These are phyloP conservation scores for Gymnarchus niloticus DNA, from an alignment of 2,113 vertebrate species.

Conservation along the genomic window DNA sequence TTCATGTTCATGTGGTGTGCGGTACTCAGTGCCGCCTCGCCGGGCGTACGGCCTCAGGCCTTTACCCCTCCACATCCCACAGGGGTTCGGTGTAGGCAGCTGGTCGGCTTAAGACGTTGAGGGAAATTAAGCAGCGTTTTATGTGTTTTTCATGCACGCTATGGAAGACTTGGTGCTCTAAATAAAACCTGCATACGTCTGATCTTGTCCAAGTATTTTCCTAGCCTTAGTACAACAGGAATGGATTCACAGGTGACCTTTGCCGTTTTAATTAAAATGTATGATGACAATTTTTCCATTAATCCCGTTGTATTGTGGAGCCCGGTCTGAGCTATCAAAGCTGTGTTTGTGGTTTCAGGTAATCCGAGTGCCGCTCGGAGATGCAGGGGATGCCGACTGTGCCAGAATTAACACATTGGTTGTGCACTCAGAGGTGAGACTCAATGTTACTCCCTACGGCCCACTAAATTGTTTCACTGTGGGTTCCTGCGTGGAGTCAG, in stretches of 20 bases:
- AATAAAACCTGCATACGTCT: no score
- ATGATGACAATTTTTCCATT: background rate
- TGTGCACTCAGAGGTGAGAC: no score
- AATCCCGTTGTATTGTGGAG: background rate
- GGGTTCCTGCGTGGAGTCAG: no score
- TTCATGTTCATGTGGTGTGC: background rate
- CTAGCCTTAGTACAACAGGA: background rate
- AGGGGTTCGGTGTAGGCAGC: background rate
- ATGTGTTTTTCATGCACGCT: background rate
- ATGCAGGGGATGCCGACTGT: no score
- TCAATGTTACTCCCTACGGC: no score
- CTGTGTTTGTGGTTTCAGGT: no score
- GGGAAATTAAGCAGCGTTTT: background rate
- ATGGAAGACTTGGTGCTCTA: background rate
- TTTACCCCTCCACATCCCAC: background rate
- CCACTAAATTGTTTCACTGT: no score
- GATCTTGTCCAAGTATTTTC: background rate
- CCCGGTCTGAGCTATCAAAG: no score
- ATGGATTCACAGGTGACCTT: background rate
- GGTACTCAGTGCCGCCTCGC: no score
- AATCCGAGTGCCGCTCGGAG: no score
- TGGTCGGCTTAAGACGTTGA: background rate
- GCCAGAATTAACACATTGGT: no score
- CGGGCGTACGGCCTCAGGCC: no score
- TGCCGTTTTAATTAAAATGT: background rate